phyloP scores from a whole-genome alignment of 2,888 invertebrate species.

The Tiliacea aurago region DNA sequence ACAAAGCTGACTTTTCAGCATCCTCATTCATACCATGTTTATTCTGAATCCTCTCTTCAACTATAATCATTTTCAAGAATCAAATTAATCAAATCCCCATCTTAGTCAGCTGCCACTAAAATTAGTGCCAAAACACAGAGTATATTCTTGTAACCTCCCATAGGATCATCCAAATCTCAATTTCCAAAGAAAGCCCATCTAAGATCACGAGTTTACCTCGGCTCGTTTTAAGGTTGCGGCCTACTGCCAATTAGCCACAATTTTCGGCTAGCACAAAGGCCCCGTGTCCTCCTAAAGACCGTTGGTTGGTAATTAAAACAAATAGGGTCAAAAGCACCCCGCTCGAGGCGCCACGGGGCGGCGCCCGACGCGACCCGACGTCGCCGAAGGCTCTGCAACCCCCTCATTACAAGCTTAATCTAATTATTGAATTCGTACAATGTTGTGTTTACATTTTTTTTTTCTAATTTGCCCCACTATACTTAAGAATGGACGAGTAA shows the following conservation, averaged over 20 bases:
- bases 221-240: constrained; percentile 77
- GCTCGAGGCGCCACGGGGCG: constrained; percentile 89
- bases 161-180: constrained; percentile 45
- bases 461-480: constrained; percentile 89
- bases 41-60: background rate
- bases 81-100: constrained; percentile 41
- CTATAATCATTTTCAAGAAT: background rate
- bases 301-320: constrained; percentile 90
- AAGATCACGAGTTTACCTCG: constrained; percentile 63
- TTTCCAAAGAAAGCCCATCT: constrained; percentile 53
- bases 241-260: constrained; percentile 85
- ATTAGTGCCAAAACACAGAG: constrained; percentile 29
- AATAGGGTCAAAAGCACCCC: constrained; percentile 89
- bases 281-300: constrained; percentile 86
- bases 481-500: constrained; percentile 88
- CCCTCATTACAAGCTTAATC: constrained; percentile 90
- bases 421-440: constrained; percentile 91
- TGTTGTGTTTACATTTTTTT: constrained; percentile 90
- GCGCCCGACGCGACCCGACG: constrained; percentile 82
- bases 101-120: constrained; percentile 41
- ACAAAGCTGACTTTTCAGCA: background rate
- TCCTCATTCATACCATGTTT: constrained; percentile 3
- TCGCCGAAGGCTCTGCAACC: constrained; percentile 84
- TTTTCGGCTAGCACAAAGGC: constrained; percentile 87
- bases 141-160: constrained; percentile 36